Base-by-base conservation (phyloP, 2,797 vertebrate genomes). In the Oryzias dopingdopingensis region DNA sequence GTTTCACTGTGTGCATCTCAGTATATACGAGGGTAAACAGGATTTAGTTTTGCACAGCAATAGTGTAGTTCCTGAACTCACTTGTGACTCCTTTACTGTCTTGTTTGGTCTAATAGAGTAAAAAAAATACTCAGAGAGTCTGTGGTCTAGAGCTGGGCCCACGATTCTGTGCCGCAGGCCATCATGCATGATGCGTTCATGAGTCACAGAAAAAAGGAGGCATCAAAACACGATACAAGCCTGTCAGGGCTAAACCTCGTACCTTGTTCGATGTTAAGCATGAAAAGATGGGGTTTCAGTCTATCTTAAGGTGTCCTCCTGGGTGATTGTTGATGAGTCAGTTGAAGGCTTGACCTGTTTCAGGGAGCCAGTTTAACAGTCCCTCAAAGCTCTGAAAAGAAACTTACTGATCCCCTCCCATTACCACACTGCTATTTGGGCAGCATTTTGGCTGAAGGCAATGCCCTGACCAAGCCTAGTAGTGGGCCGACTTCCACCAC, bases 121-220 rank as follows among this genome's bases (percentile, higher is more conserved):
- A 56, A 76, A 90, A 91, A 90, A 89, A 83, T 90, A 91, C 90
- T 93, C 90, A 82, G 80, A 83, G 79, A 89, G 90, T 91, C 81
- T 74, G 41, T 16, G 59, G 47, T 29, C 71, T 63, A 45, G 56
- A 7, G 59, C 56, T 42, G 64, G 75, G 56, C 74, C 67, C 68
- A 68, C 49, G 43, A 74, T 76, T 74, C 73, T 91, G 83, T 67
- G 92, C 93, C 91, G 84, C 90, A 79, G 93, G 93, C 92, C 86
- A 74, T 86, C 92, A 93, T 92, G 93, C 93, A 93, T 92, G 89
- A 93, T 92, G 92, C 93, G 93, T 93, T 92, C 92, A 94, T 91
- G 92, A 92, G 62, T 69, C 75, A 23, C 59, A 67, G 45, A 43
- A 77, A 69, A 69, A 46, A 67, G 43, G 32, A 57, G 42, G 56